Evolutionary conservation across 1,140 invertebrate genomes (phyloP), one percentile per base, ranked within the genome.

Genomic region (Spodoptera litura): DNA sequence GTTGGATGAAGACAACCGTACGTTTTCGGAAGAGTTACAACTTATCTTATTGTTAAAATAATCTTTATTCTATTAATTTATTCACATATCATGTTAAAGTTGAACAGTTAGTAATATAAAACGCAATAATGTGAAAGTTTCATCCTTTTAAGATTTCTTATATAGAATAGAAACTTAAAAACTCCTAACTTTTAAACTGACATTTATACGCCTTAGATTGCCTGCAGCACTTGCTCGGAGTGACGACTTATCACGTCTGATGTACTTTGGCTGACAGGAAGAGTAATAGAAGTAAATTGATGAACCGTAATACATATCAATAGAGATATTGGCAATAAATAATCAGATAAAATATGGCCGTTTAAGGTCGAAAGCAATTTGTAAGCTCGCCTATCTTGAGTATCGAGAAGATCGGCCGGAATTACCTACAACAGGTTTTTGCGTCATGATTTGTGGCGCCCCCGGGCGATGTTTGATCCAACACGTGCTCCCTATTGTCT

Each of bases 401-500:
- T 87, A 86, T 89, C 85, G 85, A 83, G 78, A 85, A 90, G 89
- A 94, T 92, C 88, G 85, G 82, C 79, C 84, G 85, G 88, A 90
- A 92, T 92, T 93, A 94, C 89, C 88, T 91, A 92, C 92, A 94
- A 92, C 91, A 92, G 91, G 90, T 93, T 93, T 90, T 92, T 91
- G 89, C 83, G 82, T 78, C 84, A 92, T 93, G 93, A 94, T 94
- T 94, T 94, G 93, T 94, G 85, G 88, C 79, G 86, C 91, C 91
- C 92, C 77, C 80, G 89, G 91, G 91, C 87, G 77, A 84, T 87
- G 84, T 88, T 90, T 91, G 92, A 91, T 89, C 90, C 88, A 80
- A 86, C 83, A 88, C 85, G 90, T 91, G 87, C 86, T 78, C 76
- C 58, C 82, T 87, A 85, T 87, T 89, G 82, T 87, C 83, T 89